Conservation (phyloP, 2,888 invertebrate genomes). For the Apomyelois bistriatella region DNA sequence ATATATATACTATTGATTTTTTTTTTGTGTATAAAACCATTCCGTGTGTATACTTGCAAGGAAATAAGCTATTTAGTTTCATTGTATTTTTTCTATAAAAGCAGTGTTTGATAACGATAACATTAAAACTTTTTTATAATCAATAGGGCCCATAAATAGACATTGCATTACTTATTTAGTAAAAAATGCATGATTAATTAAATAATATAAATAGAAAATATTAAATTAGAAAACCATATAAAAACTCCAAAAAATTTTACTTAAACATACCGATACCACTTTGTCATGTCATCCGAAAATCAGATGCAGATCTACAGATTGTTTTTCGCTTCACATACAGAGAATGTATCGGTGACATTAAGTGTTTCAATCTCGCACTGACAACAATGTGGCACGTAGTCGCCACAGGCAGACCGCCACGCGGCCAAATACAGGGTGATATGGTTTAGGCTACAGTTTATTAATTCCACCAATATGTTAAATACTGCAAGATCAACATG, state of each 20-base stretch:
- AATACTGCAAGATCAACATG: no score
- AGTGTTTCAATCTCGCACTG: constrained; percentile 61
- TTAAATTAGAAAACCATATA: not conserved
- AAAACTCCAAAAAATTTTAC: not conserved
- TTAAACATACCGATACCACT: not conserved
- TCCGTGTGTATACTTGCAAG: no score
- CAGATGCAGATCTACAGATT: constrained; percentile 6
- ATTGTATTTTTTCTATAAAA: no score
- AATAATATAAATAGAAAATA: no score
- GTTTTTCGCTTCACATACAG: constrained; percentile 14
- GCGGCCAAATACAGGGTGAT: constrained; percentile 19
- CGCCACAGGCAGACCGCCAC: constrained; percentile 32
- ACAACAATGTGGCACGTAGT: constrained; percentile 44
- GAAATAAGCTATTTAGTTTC: no score
- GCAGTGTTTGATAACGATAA: no score
- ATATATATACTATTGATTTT: not conserved
- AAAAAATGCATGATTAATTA: no score
- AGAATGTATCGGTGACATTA: constrained; percentile 50
- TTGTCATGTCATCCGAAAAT: not conserved
- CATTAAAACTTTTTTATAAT: no score
- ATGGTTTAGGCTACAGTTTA: not conserved
- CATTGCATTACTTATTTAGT: no score
- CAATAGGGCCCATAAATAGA: no score
- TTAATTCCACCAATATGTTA: no score
- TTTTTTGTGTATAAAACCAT: not conserved